phyloP scores from a whole-genome alignment of 30 jellyfish, hydroid and myxozoan genomes.

The Sanderia malayensis region DNA sequence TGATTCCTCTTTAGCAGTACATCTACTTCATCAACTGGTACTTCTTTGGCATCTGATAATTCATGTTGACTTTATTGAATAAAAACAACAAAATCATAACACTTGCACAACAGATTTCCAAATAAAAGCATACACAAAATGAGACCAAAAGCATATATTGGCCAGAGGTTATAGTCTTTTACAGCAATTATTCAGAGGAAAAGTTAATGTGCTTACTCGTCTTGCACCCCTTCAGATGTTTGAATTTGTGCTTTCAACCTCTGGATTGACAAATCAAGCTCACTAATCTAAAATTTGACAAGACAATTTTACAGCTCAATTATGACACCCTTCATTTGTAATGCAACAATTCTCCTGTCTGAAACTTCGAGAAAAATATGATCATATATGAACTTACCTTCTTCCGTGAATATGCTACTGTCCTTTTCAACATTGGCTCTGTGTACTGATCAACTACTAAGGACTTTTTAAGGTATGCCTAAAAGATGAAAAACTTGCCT shows the following conservation, averaged over 20 bases:
- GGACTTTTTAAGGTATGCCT: constrained; percentile 50
- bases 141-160: too few species aligned
- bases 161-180: too few species aligned
- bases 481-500: neutral
- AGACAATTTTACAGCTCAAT: too few species aligned
- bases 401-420: constrained; percentile 58
- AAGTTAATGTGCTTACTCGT: constrained; percentile 9
- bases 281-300: constrained; percentile 50
- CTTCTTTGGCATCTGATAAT: constrained; percentile 5
- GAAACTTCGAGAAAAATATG: too few species aligned
- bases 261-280: constrained; percentile 35
- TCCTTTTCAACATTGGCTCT: constrained; percentile 67
- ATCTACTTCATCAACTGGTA: constrained; percentile 39
- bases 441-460: constrained; percentile 55
- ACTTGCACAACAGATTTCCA: neutral
- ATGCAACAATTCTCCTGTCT: neutral
- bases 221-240: constrained; percentile 24
- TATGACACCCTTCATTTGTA: neutral
- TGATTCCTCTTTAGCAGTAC: constrained; percentile 43
- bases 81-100: too few species aligned
- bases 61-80: neutral
- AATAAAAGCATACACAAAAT: too few species aligned
- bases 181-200: too few species aligned
- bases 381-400: constrained; percentile 16
- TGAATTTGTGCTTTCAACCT: constrained; percentile 29